Evolutionary conservation across 2,113 vertebrate species (phyloP), one percentile per base, ranked within the genome.

Genomic region (Tachysurus fulvidraco): DNA sequence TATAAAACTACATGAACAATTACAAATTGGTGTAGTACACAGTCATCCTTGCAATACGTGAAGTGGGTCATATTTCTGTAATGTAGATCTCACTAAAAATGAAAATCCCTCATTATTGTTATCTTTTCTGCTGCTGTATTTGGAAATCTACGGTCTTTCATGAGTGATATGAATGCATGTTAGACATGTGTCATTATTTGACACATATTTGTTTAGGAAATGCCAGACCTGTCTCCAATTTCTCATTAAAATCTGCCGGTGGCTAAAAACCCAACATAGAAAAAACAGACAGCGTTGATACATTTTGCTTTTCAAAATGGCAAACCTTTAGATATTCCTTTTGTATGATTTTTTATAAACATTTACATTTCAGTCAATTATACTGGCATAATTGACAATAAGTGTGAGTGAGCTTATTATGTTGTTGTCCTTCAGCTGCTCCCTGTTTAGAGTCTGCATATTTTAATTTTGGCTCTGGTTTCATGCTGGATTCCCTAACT

Each of bases 191-290:
- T 36, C 77, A 79, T 79, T 79, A 57, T 57, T 30, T 79, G 76
- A 55, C 52, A 19, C 4, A 1, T 79, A 55, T 79, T 30, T 79
- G 77, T 16, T 79, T 57, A 28, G 9, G 17, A 79, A 79, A 79
- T 79, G 77, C 10, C 77, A 79, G 77, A 57, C 77, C 54, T 57
- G 28, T 79, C 77, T 21, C 8, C n/a, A 79, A 57, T 79, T 79
- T 79, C 77, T 79, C 4, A 6, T 79, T 57, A 79, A 57, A 79
- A 79, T 57, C 4, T 36, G 77, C 50, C 17, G 57, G 52, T 79
- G 77, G 9, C 28, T 79, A 57, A 79, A 79, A 57, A 21, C 54
- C n/a, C 16, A 55, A 79, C 21, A 16, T 55, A 36, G n/a, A 19
- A 57, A 79, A 9, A 17, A 57, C 4, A 2, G 54, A 79, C 46